Evolutionary conservation across 2,113 vertebrate genomes (phyloP).

Genomic region (Centropus bengalensis): DNA sequence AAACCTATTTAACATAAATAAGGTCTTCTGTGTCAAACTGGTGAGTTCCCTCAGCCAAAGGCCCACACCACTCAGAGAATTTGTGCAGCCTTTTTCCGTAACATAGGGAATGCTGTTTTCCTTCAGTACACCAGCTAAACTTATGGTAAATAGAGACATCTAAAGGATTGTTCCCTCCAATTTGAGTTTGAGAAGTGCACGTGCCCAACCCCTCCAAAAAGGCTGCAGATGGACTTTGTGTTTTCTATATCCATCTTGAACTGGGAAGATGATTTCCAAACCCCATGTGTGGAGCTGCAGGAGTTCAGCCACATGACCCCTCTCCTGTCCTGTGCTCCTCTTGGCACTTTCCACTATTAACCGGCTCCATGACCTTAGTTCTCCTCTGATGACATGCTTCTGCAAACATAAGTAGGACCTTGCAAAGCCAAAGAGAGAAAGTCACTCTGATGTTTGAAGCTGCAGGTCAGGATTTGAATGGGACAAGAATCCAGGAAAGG

Average conservation of each 20-base stretch:
- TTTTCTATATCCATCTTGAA: background rate
- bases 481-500: background rate
- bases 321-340: background rate
- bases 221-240: background rate
- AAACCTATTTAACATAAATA: background rate
- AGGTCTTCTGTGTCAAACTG: background rate
- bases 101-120: background rate
- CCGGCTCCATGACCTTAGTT: background rate
- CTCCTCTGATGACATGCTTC: background rate
- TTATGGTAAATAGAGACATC: background rate
- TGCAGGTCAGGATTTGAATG: background rate
- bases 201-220: background rate
- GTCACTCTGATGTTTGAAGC: background rate
- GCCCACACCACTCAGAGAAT: background rate
- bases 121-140: background rate
- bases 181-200: background rate
- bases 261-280: background rate
- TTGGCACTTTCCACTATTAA: background rate
- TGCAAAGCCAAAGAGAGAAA: background rate
- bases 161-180: background rate
- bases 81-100: background rate
- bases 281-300: background rate
- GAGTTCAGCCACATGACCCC: background rate
- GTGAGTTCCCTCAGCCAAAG: background rate
- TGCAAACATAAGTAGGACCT: background rate